Base-by-base conservation (phyloP, 2,797 vertebrate genomes). In the Ficedula albicollis region DNA sequence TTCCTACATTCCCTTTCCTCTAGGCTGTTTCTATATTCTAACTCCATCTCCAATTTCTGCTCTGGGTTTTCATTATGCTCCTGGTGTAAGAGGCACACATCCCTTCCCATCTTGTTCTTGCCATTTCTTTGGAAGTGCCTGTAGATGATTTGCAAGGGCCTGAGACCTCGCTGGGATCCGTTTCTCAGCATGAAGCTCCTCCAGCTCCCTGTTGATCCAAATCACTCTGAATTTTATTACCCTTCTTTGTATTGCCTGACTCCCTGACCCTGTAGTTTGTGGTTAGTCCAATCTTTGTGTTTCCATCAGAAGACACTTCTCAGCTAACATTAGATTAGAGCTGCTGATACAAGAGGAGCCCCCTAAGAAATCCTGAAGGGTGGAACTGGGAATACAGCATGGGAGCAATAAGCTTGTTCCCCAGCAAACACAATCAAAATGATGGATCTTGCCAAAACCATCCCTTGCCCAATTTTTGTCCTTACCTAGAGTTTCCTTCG, bases 151-250 rank as follows among this genome's bases (percentile, higher is more conserved):
- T 4, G 4, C 43, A 68, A 66, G 86, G 38, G 48, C 80, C 68
- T 44, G 41, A 7, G 1, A 63, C 51, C 59, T 82, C 1, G 0
- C 60, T 81, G 68, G 68, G 48, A 27, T 52, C 22, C 75, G 75
- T 93, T 94, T 97, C 93, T 88, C 80, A 93, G 62, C 62, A 34
- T 63, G 56, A 83, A 92, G 19, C 63, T 96, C 84, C 77, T 85
- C 75, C 84, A 95, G 84, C 88, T 92, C 88, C 70, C 67, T 34
- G 68, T 90, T 92, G 95, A 96, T 96, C 74, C 89, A 87, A 97
- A 90, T 94, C 74, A 76, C 81, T 91, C 85, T 59, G 81, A 95
- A 88, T 89, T 96, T 94, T 94, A 55, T 95, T 91, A 27, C 49
- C 52, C 68, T 94, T 32, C 56, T 94, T 89, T 55, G 74, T 89